Evolutionary conservation across 2,113 vertebrate species (phyloP).

Genomic region (Anseranas semipalmata): DNA sequence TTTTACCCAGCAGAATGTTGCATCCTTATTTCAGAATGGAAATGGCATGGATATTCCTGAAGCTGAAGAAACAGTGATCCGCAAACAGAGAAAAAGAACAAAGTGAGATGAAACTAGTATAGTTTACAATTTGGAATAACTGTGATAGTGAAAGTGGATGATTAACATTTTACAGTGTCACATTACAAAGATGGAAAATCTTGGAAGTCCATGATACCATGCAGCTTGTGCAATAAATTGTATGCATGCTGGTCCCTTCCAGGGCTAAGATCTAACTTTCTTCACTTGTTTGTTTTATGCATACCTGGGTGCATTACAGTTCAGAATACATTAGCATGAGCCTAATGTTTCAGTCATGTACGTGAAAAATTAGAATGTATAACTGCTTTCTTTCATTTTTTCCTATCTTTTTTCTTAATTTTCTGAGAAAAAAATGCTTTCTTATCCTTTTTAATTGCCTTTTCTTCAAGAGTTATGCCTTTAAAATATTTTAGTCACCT

Average conservation of each 20-base stretch:
- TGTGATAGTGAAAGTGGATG: not conserved
- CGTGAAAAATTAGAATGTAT: not conserved
- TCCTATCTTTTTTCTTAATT: not conserved
- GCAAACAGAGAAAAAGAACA: conserved; percentile 83
- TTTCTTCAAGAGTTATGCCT: not conserved
- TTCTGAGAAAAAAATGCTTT: not conserved
- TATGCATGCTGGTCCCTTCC: not conserved
- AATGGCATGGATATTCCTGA: conserved; percentile 78
- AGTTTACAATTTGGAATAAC: not conserved
- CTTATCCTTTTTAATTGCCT: not conserved
- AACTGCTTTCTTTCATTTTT: not conserved
- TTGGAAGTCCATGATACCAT: not conserved
- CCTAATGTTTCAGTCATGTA: not conserved
- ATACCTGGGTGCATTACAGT: not conserved
- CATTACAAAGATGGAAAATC: not conserved
- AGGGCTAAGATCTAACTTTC: not conserved
- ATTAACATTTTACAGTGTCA: not conserved
- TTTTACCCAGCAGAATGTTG: conserved; percentile 70
- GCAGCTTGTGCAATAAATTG: not conserved
- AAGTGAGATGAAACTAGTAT: conserved; percentile 79
- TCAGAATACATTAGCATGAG: not conserved
- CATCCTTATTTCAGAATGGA: conserved; percentile 82
- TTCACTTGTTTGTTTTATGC: not conserved
- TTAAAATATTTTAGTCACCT: not conserved
- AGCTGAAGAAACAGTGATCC: conserved; percentile 80